phyloP scores from a whole-genome alignment of 2,888 invertebrate species.

The Dusona sp. region DNA sequence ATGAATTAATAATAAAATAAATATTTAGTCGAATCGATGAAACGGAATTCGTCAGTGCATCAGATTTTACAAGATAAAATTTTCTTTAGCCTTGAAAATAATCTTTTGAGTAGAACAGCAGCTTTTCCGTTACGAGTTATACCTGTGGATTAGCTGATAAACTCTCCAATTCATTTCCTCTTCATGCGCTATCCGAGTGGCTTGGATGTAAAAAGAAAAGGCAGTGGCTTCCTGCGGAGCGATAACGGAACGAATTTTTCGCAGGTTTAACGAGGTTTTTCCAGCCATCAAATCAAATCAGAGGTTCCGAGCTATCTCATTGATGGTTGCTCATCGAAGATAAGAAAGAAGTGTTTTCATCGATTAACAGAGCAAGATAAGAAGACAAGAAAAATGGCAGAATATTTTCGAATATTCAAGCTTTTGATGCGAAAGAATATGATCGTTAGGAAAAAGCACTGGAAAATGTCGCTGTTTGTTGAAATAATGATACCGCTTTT shows the following conservation, averaged over 20 bases:
- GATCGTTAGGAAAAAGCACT: slow-evolving; percentile 80
- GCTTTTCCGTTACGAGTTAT: not conserved
- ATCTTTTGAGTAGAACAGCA: too few species aligned
- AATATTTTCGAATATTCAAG: slow-evolving; percentile 72
- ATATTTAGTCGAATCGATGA: too few species aligned
- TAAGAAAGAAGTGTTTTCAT: not conserved
- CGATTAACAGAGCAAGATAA: too few species aligned
- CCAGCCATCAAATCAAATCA: too few species aligned
- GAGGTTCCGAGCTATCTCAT: too few species aligned
- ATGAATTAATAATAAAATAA: too few species aligned
- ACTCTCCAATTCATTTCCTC: not conserved
- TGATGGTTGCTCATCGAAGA: too few species aligned
- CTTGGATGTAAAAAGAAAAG: not conserved
- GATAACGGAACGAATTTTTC: not conserved
- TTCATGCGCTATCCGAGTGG: not conserved
- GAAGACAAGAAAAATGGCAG: slow-evolving; percentile 49
- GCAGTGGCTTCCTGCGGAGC: not conserved
- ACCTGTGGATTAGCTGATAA: not conserved
- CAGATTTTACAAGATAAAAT: not conserved
- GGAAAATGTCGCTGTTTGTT: slow-evolving; percentile 78
- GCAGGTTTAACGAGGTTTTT: not conserved
- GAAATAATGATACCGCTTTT: slow-evolving; percentile 78
- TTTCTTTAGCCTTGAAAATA: too few species aligned
- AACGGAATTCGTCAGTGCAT: too few species aligned
- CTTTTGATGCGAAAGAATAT: slow-evolving; percentile 80